phyloP scores from a whole-genome alignment of 2,888 invertebrate genomes.

The Capitulum mitella region DNA sequence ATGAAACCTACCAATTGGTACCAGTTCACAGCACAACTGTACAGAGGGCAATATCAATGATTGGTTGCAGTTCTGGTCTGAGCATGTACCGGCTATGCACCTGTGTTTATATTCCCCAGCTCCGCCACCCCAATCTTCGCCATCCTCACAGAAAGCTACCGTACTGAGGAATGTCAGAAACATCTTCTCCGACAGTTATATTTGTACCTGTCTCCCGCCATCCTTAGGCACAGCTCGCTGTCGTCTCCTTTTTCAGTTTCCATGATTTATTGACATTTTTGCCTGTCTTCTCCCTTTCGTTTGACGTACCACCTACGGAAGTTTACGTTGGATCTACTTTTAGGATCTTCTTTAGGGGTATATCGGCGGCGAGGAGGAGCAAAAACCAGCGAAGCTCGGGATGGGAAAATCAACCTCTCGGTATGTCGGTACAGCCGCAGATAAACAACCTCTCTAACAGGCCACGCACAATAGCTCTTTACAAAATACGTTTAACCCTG shows the following conservation, averaged over 20 bases:
- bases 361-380: not conserved
- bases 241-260: not conserved
- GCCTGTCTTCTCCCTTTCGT: not conserved
- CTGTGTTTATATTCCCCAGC: not conserved
- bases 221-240: not conserved
- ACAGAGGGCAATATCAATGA: no score
- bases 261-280: conserved; percentile 1
- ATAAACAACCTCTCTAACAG: not conserved
- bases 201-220: not conserved
- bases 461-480: no score
- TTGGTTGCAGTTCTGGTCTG: no score
- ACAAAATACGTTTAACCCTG: no score
- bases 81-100: not conserved
- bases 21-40: no score
- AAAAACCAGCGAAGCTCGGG: not conserved
- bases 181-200: not conserved
- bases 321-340: not conserved
- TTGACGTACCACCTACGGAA: not conserved
- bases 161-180: not conserved
- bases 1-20: no score
- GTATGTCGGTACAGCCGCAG: not conserved
- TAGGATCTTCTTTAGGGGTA: not conserved
- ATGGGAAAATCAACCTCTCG: not conserved
- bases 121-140: not conserved
- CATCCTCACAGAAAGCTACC: not conserved